A percentile compares a stretch with the other conserved stretches of the same genome.
phyloP scores from a whole-genome alignment of 2,797 vertebrate species.

The Diceros bicornis region DNA sequence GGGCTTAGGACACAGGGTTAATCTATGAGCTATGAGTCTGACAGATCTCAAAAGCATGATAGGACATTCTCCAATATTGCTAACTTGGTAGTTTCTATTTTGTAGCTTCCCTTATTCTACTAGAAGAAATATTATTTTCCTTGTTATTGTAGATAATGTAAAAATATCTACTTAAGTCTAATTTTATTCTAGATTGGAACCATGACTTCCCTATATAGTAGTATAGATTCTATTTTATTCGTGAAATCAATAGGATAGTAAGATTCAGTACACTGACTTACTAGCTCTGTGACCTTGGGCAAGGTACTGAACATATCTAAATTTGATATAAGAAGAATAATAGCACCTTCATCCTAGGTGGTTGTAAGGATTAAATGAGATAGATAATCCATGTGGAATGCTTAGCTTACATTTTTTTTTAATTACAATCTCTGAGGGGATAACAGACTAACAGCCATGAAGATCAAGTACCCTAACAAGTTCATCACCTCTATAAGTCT shows the following conservation, averaged over 20 bases:
- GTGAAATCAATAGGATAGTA: slow-evolving; percentile 24
- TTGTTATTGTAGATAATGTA: slow-evolving; percentile 1
- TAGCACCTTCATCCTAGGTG: neutral
- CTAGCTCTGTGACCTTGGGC: neutral
- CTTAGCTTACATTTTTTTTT: neutral
- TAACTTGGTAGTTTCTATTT: slow-evolving; percentile 58
- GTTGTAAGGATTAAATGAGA: slow-evolving; percentile 29
- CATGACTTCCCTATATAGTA: neutral
- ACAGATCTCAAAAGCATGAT: neutral
- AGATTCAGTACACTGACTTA: neutral
- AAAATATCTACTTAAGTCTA: neutral
- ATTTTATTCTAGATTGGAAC: slow-evolving; percentile 20
- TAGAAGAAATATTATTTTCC: slow-evolving; percentile 46
- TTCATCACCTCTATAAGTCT: neutral
- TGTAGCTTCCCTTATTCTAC: neutral
- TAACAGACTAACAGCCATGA: neutral
- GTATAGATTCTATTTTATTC: slow-evolving; percentile 27
- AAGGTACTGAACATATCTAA: slow-evolving; percentile 36
- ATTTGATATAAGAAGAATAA: neutral
- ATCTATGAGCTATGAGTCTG: neutral
- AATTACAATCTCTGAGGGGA: neutral
- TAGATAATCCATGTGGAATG: neutral
- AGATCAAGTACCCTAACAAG: slow-evolving; percentile 46
- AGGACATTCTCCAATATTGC: slow-evolving; percentile 8
- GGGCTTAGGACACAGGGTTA: neutral